Evolutionary conservation across 2,888 invertebrate genomes (phyloP).

Genomic region (Zhuqinia jingwanae): DNA sequence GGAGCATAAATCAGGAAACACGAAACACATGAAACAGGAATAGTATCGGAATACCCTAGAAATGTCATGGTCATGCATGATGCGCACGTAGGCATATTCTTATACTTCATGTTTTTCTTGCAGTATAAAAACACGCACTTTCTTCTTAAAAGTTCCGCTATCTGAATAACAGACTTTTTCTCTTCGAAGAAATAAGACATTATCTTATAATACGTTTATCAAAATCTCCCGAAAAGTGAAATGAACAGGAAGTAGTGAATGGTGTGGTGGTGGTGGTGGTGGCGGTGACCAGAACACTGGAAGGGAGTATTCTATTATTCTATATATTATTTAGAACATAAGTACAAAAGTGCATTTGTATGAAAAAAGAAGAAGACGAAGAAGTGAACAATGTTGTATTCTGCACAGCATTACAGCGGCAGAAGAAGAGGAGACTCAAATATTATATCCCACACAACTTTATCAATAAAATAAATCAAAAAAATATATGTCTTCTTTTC

Average conservation of each 20-base stretch:
- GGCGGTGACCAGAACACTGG: too few species aligned
- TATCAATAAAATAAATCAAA: conserved; percentile 64
- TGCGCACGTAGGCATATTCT: too few species aligned
- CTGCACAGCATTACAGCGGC: background rate
- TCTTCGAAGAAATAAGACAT: background rate
- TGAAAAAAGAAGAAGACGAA: background rate
- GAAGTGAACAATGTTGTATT: background rate
- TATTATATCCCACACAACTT: conserved; percentile 53
- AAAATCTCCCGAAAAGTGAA: background rate
- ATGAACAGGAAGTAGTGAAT: conserved; percentile 17
- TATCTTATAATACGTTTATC: background rate
- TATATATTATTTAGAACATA: too few species aligned
- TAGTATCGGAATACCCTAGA: conserved; percentile 5
- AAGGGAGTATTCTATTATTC: conserved; percentile 16
- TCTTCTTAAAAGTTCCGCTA: background rate
- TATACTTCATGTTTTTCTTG: background rate
- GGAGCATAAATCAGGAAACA: too few species aligned
- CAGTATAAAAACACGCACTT: background rate
- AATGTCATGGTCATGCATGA: conserved; percentile 14
- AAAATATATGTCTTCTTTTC: background rate
- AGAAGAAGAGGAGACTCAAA: background rate
- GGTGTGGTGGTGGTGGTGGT: too few species aligned
- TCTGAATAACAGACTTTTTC: background rate
- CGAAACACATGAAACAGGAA: too few species aligned
- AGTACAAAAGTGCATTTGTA: too few species aligned